A percentile compares a stretch with the other conserved stretches of the same genome.
Evolutionary conservation across 2,888 invertebrate genomes (phyloP).

Genomic region (Dryococelus australis): DNA sequence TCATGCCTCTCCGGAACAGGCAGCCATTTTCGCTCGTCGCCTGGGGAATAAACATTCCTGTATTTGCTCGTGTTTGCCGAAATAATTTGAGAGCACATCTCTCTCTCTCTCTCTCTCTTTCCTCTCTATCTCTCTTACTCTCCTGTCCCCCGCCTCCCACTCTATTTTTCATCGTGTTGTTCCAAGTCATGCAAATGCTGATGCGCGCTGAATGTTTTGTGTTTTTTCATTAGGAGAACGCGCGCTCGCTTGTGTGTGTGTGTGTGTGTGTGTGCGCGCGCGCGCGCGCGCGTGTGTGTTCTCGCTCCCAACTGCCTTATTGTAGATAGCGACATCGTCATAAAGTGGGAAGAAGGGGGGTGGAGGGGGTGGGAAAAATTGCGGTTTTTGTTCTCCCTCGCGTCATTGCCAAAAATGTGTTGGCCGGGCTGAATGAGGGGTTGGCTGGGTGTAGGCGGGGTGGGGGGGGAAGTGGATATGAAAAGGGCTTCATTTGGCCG

Average conservation of each 20-base stretch:
- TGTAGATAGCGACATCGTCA: constrained; percentile 16
- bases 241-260: not conserved
- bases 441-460: not conserved
- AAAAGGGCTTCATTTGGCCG: constrained; percentile 16
- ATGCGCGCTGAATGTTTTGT: constrained; percentile 11
- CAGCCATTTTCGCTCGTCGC: not conserved
- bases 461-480: not conserved
- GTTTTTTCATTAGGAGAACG: not conserved
- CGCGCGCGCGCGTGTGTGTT: not conserved
- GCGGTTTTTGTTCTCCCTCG: constrained; percentile 10
- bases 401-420: constrained; percentile 16
- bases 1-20: too few species aligned
- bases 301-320: not conserved
- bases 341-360: not conserved
- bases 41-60: not conserved
- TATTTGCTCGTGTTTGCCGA: constrained; percentile 2
- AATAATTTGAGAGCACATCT: not conserved
- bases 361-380: not conserved
- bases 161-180: not conserved
- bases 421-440: not conserved
- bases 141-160: not conserved
- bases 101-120: not conserved
- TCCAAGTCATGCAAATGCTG: constrained; percentile 16
- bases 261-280: not conserved
- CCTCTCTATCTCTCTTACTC: not conserved